Percentiles rank a stretch among this genome's conserved stretches.
phyloP scores from a whole-genome alignment of 2,888 invertebrate species.

The Yponomeuta sedellus region DNA sequence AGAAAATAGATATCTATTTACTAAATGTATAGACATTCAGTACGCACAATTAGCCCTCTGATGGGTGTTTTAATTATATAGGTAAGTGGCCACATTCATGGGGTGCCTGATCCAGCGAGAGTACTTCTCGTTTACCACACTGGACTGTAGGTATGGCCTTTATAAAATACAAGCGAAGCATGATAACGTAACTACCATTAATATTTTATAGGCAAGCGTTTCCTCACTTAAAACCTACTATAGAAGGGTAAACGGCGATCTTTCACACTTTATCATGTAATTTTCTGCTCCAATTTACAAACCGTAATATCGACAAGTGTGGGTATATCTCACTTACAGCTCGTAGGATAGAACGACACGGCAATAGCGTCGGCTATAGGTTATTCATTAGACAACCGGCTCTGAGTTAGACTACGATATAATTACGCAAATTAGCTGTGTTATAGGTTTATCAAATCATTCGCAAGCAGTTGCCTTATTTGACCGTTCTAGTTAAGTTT shows the following conservation, averaged over 20 bases:
- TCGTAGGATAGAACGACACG: too few species aligned
- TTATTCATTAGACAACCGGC: too few species aligned
- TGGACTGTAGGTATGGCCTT: background rate
- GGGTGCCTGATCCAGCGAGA: too few species aligned
- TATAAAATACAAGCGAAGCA: background rate
- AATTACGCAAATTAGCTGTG: background rate
- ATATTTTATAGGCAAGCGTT: background rate
- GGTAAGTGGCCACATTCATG: too few species aligned
- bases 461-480: slow-evolving; percentile 1
- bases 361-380: too few species aligned
- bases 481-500: background rate
- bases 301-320: too few species aligned
- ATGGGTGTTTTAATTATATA: too few species aligned
- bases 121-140: too few species aligned
- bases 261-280: background rate
- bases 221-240: background rate
- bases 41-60: too few species aligned
- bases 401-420: background rate
- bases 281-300: background rate
- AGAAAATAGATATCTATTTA: too few species aligned
- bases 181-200: background rate
- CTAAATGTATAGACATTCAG: too few species aligned
- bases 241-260: background rate
- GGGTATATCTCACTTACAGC: too few species aligned
- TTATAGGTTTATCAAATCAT: background rate